Evolutionary conservation across 2,113 vertebrate species (phyloP), one percentile per base, ranked within the genome.

Genomic region (Percina caprodes): DNA sequence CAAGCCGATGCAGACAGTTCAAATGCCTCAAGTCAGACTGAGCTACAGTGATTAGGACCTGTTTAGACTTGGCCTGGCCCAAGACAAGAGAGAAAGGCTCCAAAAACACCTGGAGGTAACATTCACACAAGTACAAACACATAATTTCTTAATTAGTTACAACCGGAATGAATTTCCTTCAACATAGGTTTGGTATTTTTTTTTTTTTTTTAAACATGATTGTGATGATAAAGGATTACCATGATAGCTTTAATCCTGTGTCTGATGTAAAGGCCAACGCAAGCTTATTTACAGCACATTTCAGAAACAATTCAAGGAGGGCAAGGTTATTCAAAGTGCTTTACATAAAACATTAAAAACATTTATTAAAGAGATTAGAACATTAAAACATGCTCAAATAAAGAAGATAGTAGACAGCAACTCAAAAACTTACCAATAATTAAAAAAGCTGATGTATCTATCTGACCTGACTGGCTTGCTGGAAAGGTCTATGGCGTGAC

Each of bases 1-100:
- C 95, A 83, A 96, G 87, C 39, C 89, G 93, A 63, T 96, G 95
- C 70, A 96, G 94, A 30, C 89, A 86, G 91, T 92, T 95, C n/a
- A 94, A 84, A 80, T 94, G 80, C 16, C 65, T 93, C 0, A 62
- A 65, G 73, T 94, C 82, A 0, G 90, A 88, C 65, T 83, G 88
- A 46, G 94, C 95, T 8, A 78, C 35, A 0, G 85, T 62, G 72
- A 95, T 85, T 24, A 96, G 92, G 42, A 95, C 74, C n/a, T 89
- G 61, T 84, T 96, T 96, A 2, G 95, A 96, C 79, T 86, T 92
- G 76, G 94, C 82, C 60, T 96, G 95, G 52, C 95, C 95, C 78
- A 96, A 21, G 7, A 95, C 95, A 26, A 39, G 86, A 6, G 94
- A 94, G 49, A 95, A 93, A 6, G 95, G 95, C 90, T 95, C 95